Base-by-base conservation (phyloP, 2,113 vertebrate species). In the Mobula birostris region DNA sequence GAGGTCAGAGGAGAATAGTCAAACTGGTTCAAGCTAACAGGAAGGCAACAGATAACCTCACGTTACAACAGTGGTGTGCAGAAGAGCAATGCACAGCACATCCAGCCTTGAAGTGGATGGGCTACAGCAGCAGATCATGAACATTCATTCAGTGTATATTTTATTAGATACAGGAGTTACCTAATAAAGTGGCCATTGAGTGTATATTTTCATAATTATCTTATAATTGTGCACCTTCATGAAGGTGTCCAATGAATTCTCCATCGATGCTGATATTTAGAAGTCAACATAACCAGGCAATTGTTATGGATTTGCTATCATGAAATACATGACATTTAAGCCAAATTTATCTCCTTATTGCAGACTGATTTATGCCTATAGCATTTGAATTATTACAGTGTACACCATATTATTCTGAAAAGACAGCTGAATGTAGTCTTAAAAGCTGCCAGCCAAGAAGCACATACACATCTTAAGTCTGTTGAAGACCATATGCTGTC, bases 381-480 rank as follows among this genome's bases (percentile, higher is more conserved):
- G 91, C 68, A 76, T 93, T 93, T 93, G 70, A 93, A 72, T 93
- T 93, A 93, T 93, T 27, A 93, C 91, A 56, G 32, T 74, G 24
- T 76, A 76, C n/a, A 74, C 88, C 32, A 48, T 74, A 93, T 93
- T 74, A 93, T 93, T 93, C 68, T 93, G 68, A 12, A 9, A 93
- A 93, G 68, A 76, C 91, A 93, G 91, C 91, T 93, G 91, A 93
- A 56, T 93, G 91, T 21, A 12, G 91, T 74, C 70, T 93, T 74
- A 76, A 93, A 74, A 74, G 91, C 91, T 74, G 91, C 70, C 91
- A 93, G 91, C 91, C 91, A 93, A 74, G 68, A 93, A 93, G 68
- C 91, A 74, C 91, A 74, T 74, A 93, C 68, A 93, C 70, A 93
- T 93, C 91, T 74, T 93, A 72, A 74, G 91, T 93, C 91, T 93